Conservation (phyloP, 35 echinoderm and acorn worm species). For the Ptychodera flava region DNA sequence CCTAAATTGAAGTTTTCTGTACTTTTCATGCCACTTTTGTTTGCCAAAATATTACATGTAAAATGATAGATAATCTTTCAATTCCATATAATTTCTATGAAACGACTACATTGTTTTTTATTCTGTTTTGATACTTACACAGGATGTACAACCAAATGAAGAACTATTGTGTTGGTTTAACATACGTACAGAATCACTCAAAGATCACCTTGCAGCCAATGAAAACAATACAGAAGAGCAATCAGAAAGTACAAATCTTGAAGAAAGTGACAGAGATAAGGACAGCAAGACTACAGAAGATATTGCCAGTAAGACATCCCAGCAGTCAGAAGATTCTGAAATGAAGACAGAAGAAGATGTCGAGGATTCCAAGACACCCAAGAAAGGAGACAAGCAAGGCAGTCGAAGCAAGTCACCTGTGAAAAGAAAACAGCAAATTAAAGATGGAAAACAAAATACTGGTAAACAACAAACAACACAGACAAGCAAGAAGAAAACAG, state of each 20-base stretch:
- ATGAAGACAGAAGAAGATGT: neutral
- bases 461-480: neutral
- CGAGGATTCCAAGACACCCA: neutral
- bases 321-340: neutral
- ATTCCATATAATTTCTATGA: too few species aligned
- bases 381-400: neutral
- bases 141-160: neutral
- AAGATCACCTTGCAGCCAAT: neutral
- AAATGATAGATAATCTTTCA: too few species aligned
- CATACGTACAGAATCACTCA: neutral
- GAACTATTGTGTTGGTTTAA: neutral
- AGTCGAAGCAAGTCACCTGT: too few species aligned
- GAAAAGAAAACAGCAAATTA: too few species aligned
- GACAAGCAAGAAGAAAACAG: neutral
- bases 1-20: too few species aligned
- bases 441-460: neutral
- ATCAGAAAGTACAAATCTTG: neutral
- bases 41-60: too few species aligned
- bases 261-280: neutral
- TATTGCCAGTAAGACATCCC: neutral
- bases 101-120: too few species aligned
- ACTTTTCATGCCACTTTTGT: too few species aligned
- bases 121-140: too few species aligned
- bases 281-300: neutral
- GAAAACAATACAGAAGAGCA: neutral